phyloP scores from a whole-genome alignment of 2,888 invertebrate species.

The Adelognathus sp. region DNA sequence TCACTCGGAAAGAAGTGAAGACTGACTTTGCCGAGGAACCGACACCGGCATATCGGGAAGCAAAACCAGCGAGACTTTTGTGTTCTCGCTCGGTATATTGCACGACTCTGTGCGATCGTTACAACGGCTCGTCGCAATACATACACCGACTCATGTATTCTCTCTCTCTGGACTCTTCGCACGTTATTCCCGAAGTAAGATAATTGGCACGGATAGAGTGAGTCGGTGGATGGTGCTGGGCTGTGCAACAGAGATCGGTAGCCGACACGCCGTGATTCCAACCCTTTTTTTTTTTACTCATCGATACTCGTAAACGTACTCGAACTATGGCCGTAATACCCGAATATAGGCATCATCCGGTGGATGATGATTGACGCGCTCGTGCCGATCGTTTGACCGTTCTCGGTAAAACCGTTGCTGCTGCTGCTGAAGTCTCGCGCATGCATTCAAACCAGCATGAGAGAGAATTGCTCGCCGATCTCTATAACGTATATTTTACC shows the following conservation, averaged over 20 bases:
- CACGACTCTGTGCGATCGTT: constrained; percentile 28
- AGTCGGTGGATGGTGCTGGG: background rate
- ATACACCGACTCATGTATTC: background rate
- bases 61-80: background rate
- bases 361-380: constrained; percentile 54
- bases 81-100: constrained; percentile 12
- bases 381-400: constrained; percentile 44
- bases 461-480: background rate
- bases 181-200: constrained; percentile 68
- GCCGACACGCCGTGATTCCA: background rate
- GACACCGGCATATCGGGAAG: background rate
- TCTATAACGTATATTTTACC: constrained; percentile 36
- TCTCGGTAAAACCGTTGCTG: constrained; percentile 38
- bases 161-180: constrained; percentile 69
- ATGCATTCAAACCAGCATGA: constrained; percentile 2
- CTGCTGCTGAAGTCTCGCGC: background rate
- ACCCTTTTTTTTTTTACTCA: constrained; percentile 40
- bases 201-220: constrained; percentile 65
- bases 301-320: constrained; percentile 54
- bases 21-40: constrained; percentile 22
- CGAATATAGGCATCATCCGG: constrained; percentile 53
- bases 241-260: constrained; percentile 5
- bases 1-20: constrained; percentile 39
- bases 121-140: constrained; percentile 57
- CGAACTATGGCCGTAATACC: constrained; percentile 46